These are phyloP conservation scores for Crypturellus undulatus DNA, from an alignment of 2,113 vertebrate species.

Conservation along the genomic window DNA sequence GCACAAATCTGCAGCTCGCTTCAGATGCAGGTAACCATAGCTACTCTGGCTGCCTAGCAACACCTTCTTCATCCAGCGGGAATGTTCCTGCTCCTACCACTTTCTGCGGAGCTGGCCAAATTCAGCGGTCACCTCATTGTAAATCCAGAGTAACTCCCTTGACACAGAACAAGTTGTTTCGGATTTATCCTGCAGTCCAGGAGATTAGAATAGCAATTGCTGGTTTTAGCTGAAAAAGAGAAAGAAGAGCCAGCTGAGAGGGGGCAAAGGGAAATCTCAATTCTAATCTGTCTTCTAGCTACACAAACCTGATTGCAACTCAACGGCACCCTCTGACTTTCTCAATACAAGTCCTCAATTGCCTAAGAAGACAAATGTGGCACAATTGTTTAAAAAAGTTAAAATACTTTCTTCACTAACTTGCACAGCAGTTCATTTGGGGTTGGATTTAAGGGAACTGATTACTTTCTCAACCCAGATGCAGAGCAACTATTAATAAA, in stretches of 20 bases:
- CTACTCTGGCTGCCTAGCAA: slow-evolving; percentile 21
- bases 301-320: not conserved
- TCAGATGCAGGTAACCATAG: slow-evolving; percentile 41
- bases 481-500: not conserved
- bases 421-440: slow-evolving; percentile 2
- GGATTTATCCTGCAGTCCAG: not conserved
- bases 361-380: not conserved
- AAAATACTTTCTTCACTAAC: not conserved
- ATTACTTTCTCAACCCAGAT: not conserved
- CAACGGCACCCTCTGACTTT: not conserved
- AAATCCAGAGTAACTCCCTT: not conserved
- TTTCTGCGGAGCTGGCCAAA: not conserved
- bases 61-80: not conserved
- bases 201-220: not conserved
- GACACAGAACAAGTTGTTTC: not conserved
- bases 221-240: not conserved
- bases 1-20: rapidly evolving
- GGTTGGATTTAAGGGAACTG: not conserved
- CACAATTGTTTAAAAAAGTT: not conserved
- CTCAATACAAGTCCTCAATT: not conserved
- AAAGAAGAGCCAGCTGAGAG: not conserved
- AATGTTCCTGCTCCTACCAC: not conserved
- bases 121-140: not conserved
- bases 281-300: not conserved
- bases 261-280: no score